Conservation (phyloP, 2,113 vertebrate genomes). For the Labeo rohita region DNA sequence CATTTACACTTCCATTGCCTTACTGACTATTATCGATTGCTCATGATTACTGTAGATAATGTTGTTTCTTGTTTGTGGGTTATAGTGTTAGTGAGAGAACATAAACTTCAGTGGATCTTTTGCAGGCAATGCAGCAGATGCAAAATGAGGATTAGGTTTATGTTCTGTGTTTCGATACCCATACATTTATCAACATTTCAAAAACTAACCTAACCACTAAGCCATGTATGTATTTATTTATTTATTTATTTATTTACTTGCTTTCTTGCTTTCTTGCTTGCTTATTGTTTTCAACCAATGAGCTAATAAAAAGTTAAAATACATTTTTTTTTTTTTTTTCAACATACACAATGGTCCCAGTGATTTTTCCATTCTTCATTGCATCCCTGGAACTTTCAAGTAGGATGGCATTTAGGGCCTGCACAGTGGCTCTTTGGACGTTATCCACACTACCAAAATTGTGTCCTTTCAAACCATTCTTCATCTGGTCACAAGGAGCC, state of each 20-base stretch:
- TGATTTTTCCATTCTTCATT: no score
- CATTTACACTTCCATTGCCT: neutral
- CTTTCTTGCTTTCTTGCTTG: no score
- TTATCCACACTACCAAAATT: no score
- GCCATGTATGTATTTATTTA: no score
- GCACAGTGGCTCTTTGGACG: no score
- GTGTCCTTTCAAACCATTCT: no score
- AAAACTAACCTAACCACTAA: neutral
- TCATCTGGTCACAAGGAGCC: no score
- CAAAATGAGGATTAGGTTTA: neutral
- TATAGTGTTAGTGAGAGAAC: neutral
- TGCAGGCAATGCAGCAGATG: neutral
- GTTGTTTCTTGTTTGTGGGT: neutral
- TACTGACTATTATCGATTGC: neutral
- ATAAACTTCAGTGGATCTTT: neutral
- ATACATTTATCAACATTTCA: neutral
- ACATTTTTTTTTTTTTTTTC: neutral
- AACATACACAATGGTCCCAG: no score
- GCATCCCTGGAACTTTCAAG: no score
- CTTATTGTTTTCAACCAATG: no score
- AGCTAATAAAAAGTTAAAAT: neutral
- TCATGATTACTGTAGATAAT: neutral
- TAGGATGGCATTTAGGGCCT: no score
- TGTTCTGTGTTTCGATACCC: neutral
- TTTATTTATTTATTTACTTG: no score